Conservation (phyloP, 2,797 vertebrate genomes). For the Liparis tanakae region DNA sequence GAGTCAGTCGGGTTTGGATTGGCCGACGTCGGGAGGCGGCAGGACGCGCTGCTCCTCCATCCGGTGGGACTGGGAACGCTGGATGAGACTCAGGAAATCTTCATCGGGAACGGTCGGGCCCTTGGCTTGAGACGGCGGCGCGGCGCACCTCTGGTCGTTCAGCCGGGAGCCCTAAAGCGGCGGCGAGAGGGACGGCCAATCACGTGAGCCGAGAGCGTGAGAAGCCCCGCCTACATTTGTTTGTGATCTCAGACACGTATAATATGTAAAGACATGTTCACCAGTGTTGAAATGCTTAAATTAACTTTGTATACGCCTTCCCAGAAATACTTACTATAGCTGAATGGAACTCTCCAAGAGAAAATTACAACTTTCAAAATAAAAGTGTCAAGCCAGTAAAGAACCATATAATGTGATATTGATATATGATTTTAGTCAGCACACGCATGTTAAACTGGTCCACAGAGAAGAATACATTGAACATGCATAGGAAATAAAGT, state of each 20-base stretch:
- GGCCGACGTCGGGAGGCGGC: slow-evolving; percentile 76
- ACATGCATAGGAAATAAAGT: neutral
- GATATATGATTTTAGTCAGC: neutral
- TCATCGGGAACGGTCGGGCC: slow-evolving; percentile 91
- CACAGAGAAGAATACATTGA: neutral
- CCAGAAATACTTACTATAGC: too few relatives aligned
- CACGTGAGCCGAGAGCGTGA: neutral
- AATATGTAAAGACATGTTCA: neutral
- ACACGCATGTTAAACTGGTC: neutral
- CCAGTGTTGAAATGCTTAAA: neutral
- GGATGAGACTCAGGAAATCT: slow-evolving; percentile 95
- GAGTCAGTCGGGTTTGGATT: slow-evolving; percentile 79
- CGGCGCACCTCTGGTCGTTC: slow-evolving; percentile 93
- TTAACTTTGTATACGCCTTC: too few relatives aligned
- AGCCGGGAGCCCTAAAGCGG: slow-evolving; percentile 90
- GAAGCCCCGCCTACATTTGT: neutral
- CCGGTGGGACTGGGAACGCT: slow-evolving; percentile 93
- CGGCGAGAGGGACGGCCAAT: neutral
- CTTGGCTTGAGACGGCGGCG: slow-evolving; percentile 84
- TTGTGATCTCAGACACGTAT: neutral
- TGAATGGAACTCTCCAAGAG: too few relatives aligned
- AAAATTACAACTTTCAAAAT: neutral
- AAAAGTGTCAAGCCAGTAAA: neutral
- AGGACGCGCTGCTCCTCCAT: slow-evolving; percentile 96
- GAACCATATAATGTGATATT: neutral